A percentile compares a stretch with the other conserved stretches of the same genome.
These are phyloP conservation scores for Sialis fuliginosa DNA, from an alignment of 2,888 invertebrate species.

Conservation along the genomic window DNA sequence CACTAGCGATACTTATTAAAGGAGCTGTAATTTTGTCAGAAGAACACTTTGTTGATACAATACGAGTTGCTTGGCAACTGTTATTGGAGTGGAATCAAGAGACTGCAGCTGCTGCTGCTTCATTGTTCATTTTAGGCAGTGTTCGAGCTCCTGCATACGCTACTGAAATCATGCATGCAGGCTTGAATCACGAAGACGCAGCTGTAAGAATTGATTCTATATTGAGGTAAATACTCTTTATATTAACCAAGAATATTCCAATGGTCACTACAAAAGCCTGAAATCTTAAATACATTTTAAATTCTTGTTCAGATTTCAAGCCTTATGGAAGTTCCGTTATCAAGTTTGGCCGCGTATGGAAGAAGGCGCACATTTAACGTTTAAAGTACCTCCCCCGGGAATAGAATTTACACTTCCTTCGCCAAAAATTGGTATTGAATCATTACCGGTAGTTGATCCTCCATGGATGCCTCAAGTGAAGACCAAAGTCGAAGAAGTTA, in stretches of 20 bases:
- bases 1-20: conserved; percentile 72
- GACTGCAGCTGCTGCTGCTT: conserved; percentile 68
- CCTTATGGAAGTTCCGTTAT: conserved; percentile 90
- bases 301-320: conserved; percentile 51
- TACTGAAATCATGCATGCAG: conserved; percentile 73
- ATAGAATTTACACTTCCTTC: conserved; percentile 98
- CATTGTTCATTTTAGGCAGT: conserved; percentile 81
- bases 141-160: conserved; percentile 84
- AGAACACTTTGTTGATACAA: conserved; percentile 70
- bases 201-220: conserved; percentile 68
- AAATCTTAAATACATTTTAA: background rate
- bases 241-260: background rate
- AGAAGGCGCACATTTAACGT: conserved; percentile 84
- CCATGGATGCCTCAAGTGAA: conserved; percentile 98
- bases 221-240: conserved; percentile 32
- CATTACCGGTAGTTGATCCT: conserved; percentile 88
- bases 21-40: conserved; percentile 78
- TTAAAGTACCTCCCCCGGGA: conserved; percentile 97
- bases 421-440: conserved; percentile 94
- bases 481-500: conserved; percentile 97
- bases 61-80: conserved; percentile 91
- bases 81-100: conserved; percentile 83
- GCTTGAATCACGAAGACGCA: conserved; percentile 71
- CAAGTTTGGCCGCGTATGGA: conserved; percentile 99
- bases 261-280: background rate